Base-by-base conservation (phyloP, 1,140 invertebrate genomes). In the Copidosoma floridanum region DNA sequence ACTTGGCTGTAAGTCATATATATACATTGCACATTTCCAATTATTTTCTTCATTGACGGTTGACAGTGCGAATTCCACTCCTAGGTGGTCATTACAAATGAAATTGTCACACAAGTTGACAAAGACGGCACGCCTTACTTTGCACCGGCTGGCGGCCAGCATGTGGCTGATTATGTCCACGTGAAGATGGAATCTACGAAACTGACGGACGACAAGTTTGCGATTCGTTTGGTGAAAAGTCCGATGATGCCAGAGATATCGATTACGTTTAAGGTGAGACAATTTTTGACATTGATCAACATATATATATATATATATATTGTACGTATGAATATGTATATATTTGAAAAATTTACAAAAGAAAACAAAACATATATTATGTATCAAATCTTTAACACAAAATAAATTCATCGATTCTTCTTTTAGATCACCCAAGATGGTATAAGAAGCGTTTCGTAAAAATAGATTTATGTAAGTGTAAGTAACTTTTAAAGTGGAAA, bases 351-450 rank as follows among this genome's bases (percentile, higher is more conserved):
- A 46, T 51, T 29, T 52, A 32, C 1, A 43, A 23, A 32, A 51
- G 32, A 32, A 35, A 18, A 29, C 20, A 20, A 35, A 27, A 16
- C 20, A 46, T 46, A 46, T 46, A n/a, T n/a, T n/a, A n/a, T n/a
- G n/a, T n/a, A n/a, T n/a, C 16, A 58, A 43, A 44, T 43, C 14
- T 62, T 5, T 27, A 18, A 64, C 37, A 29, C 47, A 21, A 29
- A 54, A 37, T 51, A n/a, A n/a, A n/a, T n/a, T n/a, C 23, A 38
- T 57, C 50, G 16, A 48, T 40, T 32, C 6, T 40, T 51, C 35
- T 77, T 70, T 55, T 73, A 83, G 82, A 80, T 83, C 62, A 81
- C 76, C 18, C 26, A 67, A 41, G 77, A 81, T 27, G 82, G 82
- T 11, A 78, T 83, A 54, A 77, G 80, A 71, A 81, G 81, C 59